Evolutionary conservation across 2,888 invertebrate species (phyloP).

Genomic region (Melanostoma mellinum): DNA sequence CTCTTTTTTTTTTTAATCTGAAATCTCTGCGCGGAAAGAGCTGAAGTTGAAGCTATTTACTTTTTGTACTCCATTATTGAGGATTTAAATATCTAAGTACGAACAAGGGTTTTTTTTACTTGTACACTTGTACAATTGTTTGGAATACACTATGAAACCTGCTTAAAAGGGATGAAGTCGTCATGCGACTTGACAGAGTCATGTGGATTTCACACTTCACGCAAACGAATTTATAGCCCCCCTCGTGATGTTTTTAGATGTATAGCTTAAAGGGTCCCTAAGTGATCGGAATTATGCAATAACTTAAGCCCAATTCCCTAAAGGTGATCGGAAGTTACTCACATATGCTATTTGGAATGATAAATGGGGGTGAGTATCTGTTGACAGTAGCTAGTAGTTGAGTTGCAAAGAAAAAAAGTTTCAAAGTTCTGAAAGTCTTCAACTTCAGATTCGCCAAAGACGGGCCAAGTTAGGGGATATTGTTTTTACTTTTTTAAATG

Average conservation of each 20-base stretch:
- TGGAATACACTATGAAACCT: not conserved
- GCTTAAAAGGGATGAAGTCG: too few relatives aligned
- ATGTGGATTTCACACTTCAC: too few relatives aligned
- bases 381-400: slow-evolving; percentile 2
- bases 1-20: slow-evolving; percentile 37
- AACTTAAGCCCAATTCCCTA: slow-evolving; percentile 26
- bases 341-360: slow-evolving; percentile 6
- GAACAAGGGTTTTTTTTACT: slow-evolving; percentile 26
- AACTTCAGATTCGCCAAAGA: slow-evolving; percentile 41
- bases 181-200: too few relatives aligned
- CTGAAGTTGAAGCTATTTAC: slow-evolving; percentile 25
- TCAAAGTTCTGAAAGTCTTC: slow-evolving; percentile 17
- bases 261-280: not conserved
- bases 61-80: slow-evolving; percentile 47
- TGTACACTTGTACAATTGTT: not conserved
- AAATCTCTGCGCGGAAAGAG: slow-evolving; percentile 35
- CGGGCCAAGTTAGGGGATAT: slow-evolving; percentile 8
- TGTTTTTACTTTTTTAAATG: slow-evolving; percentile 43
- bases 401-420: slow-evolving; percentile 7
- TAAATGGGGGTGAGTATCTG: not conserved
- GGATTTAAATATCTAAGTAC: slow-evolving; percentile 63
- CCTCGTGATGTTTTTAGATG: slow-evolving; percentile 12
- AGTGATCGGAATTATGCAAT: slow-evolving; percentile 44
- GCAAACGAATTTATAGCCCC: too few relatives aligned
- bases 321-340: slow-evolving; percentile 38